Base-by-base conservation (phyloP, 2,888 invertebrate species). In the Altica lythri region DNA sequence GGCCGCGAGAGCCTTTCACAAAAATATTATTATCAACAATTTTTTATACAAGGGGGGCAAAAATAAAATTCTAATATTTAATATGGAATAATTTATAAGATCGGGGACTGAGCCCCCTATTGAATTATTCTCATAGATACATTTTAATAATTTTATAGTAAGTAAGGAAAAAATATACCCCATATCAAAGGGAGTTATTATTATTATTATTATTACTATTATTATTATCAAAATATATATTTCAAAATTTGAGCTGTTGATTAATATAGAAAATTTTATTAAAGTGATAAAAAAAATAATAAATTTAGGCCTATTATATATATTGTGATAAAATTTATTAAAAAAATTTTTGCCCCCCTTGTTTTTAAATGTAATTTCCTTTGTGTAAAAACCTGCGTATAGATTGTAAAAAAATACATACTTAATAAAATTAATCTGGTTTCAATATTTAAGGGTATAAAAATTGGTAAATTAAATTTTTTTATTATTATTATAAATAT, bases 311-410 rank as follows among this genome's bases (percentile, higher is more conserved):
- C n/a, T 16, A 34, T 34, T 8, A 16, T 34, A 8, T 2, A 16
- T 34, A 8, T 16, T 34, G 13, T 12, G 42, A 25, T 42, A 25
- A 42, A 42, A 10, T 18, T 34, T 34, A 12, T 9, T 13, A 2
- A 13, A 19, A 38, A 12, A 4, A 4, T 14, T 38, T n/a, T 6
- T n/a, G 32, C 32, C 30, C 40, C 30, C 40, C 40, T 14, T 32
- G 49, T 42, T 32, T n/a, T 32, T 13, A 30, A n/a, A 37, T 29
- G 17, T 45, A 45, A 52, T 52, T 52, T 52, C 52, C 45, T 45
- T 52, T 52, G 45, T 52, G 52, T 52, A 52, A 52, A 51, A 52
- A 34, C 34, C 34, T 34, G 34, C 13, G 14, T 34, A 14, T 8
- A 34, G 2, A 34, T 34, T 34, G 6, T 34, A 10, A 14, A 27